A percentile compares a stretch with the other conserved stretches of the same genome.
phyloP scores from a whole-genome alignment of 2,888 invertebrate species.

The Zhuqinia jingwanae region DNA sequence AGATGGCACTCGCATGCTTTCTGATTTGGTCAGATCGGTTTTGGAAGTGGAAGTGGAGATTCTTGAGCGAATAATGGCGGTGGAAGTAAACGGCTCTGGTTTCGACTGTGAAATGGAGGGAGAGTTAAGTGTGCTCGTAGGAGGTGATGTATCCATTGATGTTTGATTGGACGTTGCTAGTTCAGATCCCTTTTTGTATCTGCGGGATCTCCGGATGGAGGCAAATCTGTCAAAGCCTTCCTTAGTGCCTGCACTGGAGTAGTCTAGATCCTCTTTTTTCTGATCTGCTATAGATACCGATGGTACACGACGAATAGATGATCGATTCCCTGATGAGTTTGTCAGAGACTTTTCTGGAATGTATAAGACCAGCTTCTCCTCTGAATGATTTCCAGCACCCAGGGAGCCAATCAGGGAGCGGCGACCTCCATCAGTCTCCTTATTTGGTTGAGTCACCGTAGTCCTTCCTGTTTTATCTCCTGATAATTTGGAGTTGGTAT shows the following conservation, averaged over 20 bases:
- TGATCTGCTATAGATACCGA: constrained; percentile 57
- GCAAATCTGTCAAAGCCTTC: constrained; percentile 94
- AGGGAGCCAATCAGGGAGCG: constrained; percentile 84
- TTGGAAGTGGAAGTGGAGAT: constrained; percentile 29
- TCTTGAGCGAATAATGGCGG: constrained; percentile 61
- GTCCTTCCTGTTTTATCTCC: not conserved
- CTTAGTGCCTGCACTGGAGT: constrained; percentile 75
- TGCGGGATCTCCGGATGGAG: constrained; percentile 89
- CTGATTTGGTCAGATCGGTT: constrained; percentile 47
- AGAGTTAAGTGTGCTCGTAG: constrained; percentile 72
- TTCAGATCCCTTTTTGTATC: constrained; percentile 86
- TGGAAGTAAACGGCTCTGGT: constrained; percentile 43
- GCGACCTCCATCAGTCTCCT: constrained; percentile 84
- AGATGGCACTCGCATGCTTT: constrained; percentile 39
- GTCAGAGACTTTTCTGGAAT: constrained; percentile 80
- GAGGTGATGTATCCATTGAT: constrained; percentile 63
- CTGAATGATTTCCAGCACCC: constrained; percentile 81
- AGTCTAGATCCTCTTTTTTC: constrained; percentile 50
- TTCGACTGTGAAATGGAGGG: constrained; percentile 44
- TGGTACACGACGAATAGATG: constrained; percentile 61
- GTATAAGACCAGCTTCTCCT: constrained; percentile 85
- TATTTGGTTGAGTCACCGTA: constrained; percentile 53
- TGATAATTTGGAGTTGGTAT: constrained; percentile 23
- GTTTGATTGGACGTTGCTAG: constrained; percentile 43
- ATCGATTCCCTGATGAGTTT: constrained; percentile 36